phyloP scores from a whole-genome alignment of 2,888 invertebrate genomes.

The Phanerotoma sp. region DNA sequence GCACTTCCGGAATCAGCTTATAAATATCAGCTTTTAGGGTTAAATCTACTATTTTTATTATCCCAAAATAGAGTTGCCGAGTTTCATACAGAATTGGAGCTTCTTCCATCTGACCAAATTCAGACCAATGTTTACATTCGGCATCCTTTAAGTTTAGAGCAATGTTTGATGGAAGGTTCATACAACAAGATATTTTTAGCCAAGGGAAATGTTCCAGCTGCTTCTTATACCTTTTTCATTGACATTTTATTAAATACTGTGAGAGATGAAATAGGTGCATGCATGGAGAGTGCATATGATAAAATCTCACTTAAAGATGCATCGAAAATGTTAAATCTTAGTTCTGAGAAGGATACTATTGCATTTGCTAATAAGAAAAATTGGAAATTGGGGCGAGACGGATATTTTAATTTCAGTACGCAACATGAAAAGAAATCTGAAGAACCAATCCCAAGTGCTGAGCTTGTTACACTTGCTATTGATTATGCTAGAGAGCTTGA shows the following conservation, averaged over 20 bases:
- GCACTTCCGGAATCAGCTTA: slow-evolving; percentile 88
- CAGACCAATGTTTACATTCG: slow-evolving; percentile 91
- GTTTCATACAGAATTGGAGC: slow-evolving; percentile 96
- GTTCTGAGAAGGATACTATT: slow-evolving; percentile 74
- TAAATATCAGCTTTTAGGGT: slow-evolving; percentile 91
- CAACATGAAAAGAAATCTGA: slow-evolving; percentile 74
- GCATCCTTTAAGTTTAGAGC: slow-evolving; percentile 94
- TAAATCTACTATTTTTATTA: slow-evolving; percentile 89
- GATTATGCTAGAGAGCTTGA: slow-evolving; percentile 97
- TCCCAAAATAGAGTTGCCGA: slow-evolving; percentile 97
- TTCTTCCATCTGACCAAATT: slow-evolving; percentile 87
- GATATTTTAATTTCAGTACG: slow-evolving; percentile 77
- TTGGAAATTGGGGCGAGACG: slow-evolving; percentile 78
- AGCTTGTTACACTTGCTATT: slow-evolving; percentile 91
- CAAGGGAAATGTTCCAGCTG: slow-evolving; percentile 92
- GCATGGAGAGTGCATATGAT: slow-evolving; percentile 95
- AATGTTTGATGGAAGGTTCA: slow-evolving; percentile 98
- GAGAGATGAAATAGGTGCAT: slow-evolving; percentile 92
- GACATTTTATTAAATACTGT: slow-evolving; percentile 94
- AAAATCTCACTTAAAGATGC: slow-evolving; percentile 86
- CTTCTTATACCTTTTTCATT: slow-evolving; percentile 95
- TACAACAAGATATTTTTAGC: slow-evolving; percentile 87
- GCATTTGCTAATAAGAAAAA: slow-evolving; percentile 82
- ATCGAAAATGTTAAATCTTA: slow-evolving; percentile 83
- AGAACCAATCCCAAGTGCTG: slow-evolving; percentile 83